These are phyloP conservation scores for Helicoverpa zea DNA, from an alignment of 1,140 invertebrate species.

Conservation along the genomic window DNA sequence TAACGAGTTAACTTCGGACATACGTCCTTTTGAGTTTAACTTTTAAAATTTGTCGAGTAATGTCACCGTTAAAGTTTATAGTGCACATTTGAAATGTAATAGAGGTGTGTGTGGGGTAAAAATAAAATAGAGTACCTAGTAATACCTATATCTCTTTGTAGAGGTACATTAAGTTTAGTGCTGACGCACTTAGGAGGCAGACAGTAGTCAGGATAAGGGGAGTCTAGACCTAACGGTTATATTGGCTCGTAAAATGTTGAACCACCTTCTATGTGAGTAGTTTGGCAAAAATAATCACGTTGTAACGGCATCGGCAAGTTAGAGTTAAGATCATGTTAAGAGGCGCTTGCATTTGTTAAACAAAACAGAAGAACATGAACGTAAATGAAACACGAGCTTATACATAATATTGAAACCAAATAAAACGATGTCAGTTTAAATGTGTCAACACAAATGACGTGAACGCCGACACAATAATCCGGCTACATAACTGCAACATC, in stretches of 20 bases:
- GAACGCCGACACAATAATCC: neutral
- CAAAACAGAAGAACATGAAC: too few relatives aligned
- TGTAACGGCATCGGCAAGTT: neutral
- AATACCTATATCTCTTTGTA: slow-evolving; percentile 1
- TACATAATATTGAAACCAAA: too few relatives aligned
- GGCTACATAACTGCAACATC: neutral
- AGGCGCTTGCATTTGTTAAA: too few relatives aligned
- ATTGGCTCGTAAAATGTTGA: slow-evolving; percentile 2
- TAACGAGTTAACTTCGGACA: slow-evolving; percentile 75
- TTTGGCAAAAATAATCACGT: neutral
- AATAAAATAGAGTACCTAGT: slow-evolving; percentile 15
- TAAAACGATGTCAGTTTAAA: too few relatives aligned
- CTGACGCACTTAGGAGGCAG: slow-evolving; percentile 11
- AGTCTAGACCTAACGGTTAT: slow-evolving; percentile 14
- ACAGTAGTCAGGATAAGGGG: neutral
- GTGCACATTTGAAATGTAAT: slow-evolving; percentile 3
- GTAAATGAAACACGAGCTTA: too few relatives aligned
- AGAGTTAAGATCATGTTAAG: too few relatives aligned
- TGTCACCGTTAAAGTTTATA: slow-evolving; percentile 31
- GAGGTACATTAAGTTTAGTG: neutral
- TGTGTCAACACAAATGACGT: slow-evolving; percentile 2
- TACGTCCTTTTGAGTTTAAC: slow-evolving; percentile 66
- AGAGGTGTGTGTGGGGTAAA: neutral
- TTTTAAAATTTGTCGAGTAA: slow-evolving; percentile 53
- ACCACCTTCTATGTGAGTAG: neutral